Base-by-base conservation (phyloP, 2,888 invertebrate genomes). In the Cheilosia soror region DNA sequence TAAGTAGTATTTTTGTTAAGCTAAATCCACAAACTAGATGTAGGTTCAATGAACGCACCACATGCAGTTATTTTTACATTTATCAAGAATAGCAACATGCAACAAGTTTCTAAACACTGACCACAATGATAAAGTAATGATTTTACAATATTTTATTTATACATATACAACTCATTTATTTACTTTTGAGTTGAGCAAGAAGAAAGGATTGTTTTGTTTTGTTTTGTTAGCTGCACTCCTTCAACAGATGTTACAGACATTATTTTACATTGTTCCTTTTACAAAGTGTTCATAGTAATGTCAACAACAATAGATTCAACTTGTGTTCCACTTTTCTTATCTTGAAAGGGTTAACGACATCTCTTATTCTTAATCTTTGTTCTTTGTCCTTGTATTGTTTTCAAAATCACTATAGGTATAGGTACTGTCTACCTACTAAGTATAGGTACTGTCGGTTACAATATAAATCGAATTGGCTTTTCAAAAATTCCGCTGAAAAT, bases 311-410 rank as follows among this genome's bases (percentile, higher is more conserved):
- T 37, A 65, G 47, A 71, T 37, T 25, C n/a, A 49, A 63, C 25
- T 42, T 55, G 7, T 68, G 72, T 11, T 47, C 66, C 42, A 73
- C 47, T 62, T 81, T 72, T 42, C 68, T 83, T 83, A 83, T 83
- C 83, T 57, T 5, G 20, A 27, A 73, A 68, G 68, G 77, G 83
- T 78, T 68, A 73, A 78, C 51, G 78, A 63, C 83, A 78, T 83
- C 53, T 47, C 31, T 53, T 47, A 27, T 6, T 31, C 15, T 78
- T 63, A 68, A 73, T 72, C 77, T 49, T 55, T 60, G 20, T 49
- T 62, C 37, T 47, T 44, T 63, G 63, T 60, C 33, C 53, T 76
- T 60, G 44, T 15, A 51, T 60, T 33, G 49, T 27, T 55, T 71
- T 11, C 13, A 29, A 29, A 37, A 55, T 51, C 42, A 15, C 20